A percentile compares a stretch with the other conserved stretches of the same genome.
These are phyloP conservation scores for Xiphophorus maculatus DNA, from an alignment of 2,113 vertebrate species.

Conservation along the genomic window DNA sequence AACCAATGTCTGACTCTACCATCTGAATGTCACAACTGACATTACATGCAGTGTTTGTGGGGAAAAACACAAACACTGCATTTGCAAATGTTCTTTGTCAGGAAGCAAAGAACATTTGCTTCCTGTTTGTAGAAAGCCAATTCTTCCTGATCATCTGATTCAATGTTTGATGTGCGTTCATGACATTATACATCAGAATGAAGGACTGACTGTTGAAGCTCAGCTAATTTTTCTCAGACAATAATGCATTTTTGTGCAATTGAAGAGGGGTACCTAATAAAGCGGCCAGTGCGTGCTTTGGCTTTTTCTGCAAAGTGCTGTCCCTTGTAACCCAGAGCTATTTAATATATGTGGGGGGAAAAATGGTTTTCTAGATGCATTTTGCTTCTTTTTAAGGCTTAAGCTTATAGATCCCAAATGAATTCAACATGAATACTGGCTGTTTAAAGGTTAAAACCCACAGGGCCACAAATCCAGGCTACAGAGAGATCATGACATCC, in stretches of 20 bases:
- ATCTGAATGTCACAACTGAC: not conserved
- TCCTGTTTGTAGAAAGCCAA: too few relatives aligned
- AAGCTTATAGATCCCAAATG: slow-evolving; percentile 1
- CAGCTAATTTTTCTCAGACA: not conserved
- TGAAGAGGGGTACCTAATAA: not conserved
- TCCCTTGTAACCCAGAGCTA: not conserved
- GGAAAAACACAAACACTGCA: not conserved
- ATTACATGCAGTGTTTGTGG: not conserved
- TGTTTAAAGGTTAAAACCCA: slow-evolving; percentile 44
- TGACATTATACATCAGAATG: not conserved
- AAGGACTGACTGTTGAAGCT: not conserved
- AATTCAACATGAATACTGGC: slow-evolving; percentile 2
- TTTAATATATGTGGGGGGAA: not conserved
- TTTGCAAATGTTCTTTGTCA: too few relatives aligned
- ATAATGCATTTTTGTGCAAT: not conserved
- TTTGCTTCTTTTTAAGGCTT: not conserved
- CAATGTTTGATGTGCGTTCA: not conserved
- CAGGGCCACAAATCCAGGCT: slow-evolving; percentile 42
- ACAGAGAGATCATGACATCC: slow-evolving; percentile 49
- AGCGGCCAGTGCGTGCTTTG: not conserved
- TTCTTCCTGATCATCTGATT: not conserved
- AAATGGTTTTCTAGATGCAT: not conserved
- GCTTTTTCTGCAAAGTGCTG: not conserved
- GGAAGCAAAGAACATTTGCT: too few relatives aligned
- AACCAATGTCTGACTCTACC: not conserved